Conservation (phyloP, 2,888 invertebrate genomes). For the Pandemis corylana region DNA sequence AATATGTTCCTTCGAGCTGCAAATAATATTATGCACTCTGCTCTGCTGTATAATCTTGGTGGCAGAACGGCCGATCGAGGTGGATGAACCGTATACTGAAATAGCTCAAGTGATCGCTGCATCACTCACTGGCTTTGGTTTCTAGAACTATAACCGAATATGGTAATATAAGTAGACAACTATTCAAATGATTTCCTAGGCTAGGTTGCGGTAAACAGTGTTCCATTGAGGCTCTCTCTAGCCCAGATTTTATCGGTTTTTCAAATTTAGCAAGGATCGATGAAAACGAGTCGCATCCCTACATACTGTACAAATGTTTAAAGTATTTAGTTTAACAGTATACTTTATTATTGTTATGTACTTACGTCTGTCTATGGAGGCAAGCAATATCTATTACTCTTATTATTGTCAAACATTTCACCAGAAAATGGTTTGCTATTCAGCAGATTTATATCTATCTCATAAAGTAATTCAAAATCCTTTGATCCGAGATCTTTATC, state of each 20-base stretch:
- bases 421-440: too few species aligned
- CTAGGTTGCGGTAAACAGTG: not conserved
- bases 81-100: conserved; percentile 76
- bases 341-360: too few species aligned
- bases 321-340: too few species aligned
- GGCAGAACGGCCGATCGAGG: conserved; percentile 68
- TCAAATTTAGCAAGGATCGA: not conserved
- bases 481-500: too few species aligned
- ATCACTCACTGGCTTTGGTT: conserved; percentile 58
- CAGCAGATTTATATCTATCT: too few species aligned
- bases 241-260: not conserved
- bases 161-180: not conserved
- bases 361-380: too few species aligned
- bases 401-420: too few species aligned
- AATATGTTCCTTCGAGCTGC: conserved; percentile 5
- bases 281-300: not conserved
- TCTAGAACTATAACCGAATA: conserved; percentile 41
- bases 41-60: conserved; percentile 49
- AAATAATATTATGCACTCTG: conserved; percentile 28
- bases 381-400: too few species aligned
- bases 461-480: too few species aligned
- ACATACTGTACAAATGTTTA: too few species aligned
- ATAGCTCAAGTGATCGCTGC: conserved; percentile 68
- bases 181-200: not conserved
- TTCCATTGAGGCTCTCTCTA: not conserved